Evolutionary conservation across 2,797 vertebrate genomes (phyloP).

Genomic region (Typhlichthys eigenmanni): DNA sequence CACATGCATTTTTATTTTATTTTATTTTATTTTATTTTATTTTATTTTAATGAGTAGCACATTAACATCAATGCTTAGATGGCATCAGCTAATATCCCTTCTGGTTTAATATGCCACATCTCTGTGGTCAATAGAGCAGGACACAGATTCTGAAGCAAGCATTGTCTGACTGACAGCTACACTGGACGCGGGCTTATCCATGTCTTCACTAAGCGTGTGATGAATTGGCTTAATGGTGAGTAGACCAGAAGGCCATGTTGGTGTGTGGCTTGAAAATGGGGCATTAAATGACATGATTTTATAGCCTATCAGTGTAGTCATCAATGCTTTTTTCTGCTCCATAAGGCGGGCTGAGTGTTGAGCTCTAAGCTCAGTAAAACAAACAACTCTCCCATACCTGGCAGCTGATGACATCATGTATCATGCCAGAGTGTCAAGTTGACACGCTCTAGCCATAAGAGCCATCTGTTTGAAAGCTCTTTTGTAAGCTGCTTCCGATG

Average conservation of each 20-base stretch:
- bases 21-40: background rate
- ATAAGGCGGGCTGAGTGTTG: conserved; percentile 62
- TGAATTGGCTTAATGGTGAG: conserved; percentile 73
- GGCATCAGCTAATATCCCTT: conserved; percentile 26
- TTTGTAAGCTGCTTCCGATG: too few relatives aligned
- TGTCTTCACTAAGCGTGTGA: conserved; percentile 66
- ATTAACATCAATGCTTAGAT: conserved; percentile 37
- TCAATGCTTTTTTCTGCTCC: conserved; percentile 64
- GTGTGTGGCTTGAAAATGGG: conserved; percentile 31
- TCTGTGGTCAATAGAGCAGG: conserved; percentile 49
- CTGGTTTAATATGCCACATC: conserved; percentile 46
- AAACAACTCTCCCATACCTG: conserved; percentile 40
- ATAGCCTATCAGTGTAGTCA: conserved; percentile 73
- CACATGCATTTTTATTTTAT: background rate
- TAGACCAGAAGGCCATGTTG: conserved; percentile 48
- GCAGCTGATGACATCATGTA: conserved; percentile 35
- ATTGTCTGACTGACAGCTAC: conserved; percentile 52
- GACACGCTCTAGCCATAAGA: conserved; percentile 8
- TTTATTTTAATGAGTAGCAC: conserved; percentile 32
- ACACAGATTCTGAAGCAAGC: conserved; percentile 39
- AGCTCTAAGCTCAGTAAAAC: conserved; percentile 65
- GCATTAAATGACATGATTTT: conserved; percentile 73
- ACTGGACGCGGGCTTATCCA: conserved; percentile 48
- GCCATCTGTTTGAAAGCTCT: background rate
- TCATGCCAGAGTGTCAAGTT: conserved; percentile 27